Percentiles rank a stretch among this genome's conserved stretches.
These are phyloP conservation scores for Agrotis exclamationis DNA, from an alignment of 2,888 invertebrate species.

Conservation along the genomic window DNA sequence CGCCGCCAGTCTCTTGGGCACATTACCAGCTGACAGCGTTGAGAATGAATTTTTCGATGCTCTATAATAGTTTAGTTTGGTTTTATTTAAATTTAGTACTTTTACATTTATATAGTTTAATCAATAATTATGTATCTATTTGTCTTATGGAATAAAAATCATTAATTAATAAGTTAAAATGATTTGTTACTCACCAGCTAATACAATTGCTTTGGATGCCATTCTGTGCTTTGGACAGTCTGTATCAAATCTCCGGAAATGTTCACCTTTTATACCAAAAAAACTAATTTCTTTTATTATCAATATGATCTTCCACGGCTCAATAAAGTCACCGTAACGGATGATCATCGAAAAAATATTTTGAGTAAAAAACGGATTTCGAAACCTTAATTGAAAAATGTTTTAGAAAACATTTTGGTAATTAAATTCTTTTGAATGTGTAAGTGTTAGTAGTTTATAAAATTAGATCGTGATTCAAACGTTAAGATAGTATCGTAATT, in stretches of 20 bases:
- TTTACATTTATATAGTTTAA: too few relatives aligned
- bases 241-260: constrained; percentile 30
- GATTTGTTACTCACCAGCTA: constrained; percentile 69
- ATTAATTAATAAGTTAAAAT: not conserved
- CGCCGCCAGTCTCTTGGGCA: too few relatives aligned
- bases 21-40: too few relatives aligned
- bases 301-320: constrained; percentile 34
- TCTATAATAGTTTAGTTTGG: too few relatives aligned
- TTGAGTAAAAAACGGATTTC: not conserved
- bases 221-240: constrained; percentile 60
- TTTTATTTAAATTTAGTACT: too few relatives aligned
- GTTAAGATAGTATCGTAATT: not conserved
- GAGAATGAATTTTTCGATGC: too few relatives aligned
- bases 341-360: constrained; percentile 12
- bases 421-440: constrained; percentile 25
- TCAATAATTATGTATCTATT: too few relatives aligned
- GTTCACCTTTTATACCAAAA: constrained; percentile 55
- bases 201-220: constrained; percentile 61
- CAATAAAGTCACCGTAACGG: constrained; percentile 5
- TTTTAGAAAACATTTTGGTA: constrained; percentile 39
- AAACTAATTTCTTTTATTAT: constrained; percentile 36
- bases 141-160: too few relatives aligned
- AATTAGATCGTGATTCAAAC: not conserved
- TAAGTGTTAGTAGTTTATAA: not conserved
- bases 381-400: constrained; percentile 44